Conservation (phyloP, 2,113 vertebrate species). For the Columba janthina region DNA sequence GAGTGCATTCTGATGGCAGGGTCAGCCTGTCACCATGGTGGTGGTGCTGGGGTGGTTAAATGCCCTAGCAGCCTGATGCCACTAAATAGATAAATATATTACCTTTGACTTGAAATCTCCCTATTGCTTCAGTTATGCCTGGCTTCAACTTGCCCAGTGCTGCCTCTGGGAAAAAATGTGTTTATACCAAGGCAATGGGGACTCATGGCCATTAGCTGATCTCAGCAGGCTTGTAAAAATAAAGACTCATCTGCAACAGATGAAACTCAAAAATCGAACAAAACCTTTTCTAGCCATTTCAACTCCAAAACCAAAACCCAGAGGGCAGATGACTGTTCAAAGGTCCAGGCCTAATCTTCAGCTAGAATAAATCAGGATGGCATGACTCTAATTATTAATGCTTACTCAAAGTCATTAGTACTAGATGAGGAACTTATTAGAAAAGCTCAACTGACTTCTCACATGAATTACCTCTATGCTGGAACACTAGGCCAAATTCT, state of each 20-base stretch:
- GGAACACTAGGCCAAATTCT: neutral
- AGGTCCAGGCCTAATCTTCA: neutral
- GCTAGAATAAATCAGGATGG: neutral
- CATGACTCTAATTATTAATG: neutral
- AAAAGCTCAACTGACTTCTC: neutral
- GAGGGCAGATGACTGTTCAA: neutral
- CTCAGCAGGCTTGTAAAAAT: neutral
- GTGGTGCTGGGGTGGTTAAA: neutral
- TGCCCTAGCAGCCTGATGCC: neutral
- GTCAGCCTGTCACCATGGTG: neutral
- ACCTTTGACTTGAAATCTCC: neutral
- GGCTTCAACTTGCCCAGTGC: neutral
- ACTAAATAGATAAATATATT: neutral
- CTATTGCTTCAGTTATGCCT: neutral
- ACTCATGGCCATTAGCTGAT: neutral
- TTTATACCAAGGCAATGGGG: neutral
- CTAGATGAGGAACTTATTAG: neutral
- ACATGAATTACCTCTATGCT: conserved; percentile 23
- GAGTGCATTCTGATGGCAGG: neutral
- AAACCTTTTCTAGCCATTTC: neutral
- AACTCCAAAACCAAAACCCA: neutral
- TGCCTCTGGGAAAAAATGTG: neutral
- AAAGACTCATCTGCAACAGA: neutral
- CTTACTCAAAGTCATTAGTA: neutral
- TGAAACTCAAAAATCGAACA: neutral